These are phyloP conservation scores for Apteryx mantelli DNA, from an alignment of 2,113 vertebrate genomes.

Conservation along the genomic window DNA sequence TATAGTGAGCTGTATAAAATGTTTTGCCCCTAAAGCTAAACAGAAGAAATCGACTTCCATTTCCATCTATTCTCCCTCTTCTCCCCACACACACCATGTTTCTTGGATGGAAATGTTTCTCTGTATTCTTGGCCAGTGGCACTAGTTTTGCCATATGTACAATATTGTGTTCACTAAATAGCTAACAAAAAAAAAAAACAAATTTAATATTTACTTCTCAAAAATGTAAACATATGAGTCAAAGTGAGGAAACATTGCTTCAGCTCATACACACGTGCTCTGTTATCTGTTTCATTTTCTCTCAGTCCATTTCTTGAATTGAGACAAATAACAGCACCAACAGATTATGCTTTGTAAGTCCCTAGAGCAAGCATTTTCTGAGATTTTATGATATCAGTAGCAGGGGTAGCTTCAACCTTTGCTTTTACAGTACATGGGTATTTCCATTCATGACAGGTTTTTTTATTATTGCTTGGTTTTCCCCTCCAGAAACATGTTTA, in stretches of 20 bases:
- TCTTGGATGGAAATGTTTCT: conserved; percentile 4
- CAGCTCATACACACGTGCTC: neutral
- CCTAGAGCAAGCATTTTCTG: neutral
- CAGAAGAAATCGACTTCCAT: neutral
- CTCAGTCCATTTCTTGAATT: neutral
- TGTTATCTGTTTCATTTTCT: conserved; percentile 1
- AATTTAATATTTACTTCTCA: conserved; percentile 37
- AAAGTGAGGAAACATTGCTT: conserved; percentile 32
- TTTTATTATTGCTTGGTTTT: neutral
- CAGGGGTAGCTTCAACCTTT: neutral
- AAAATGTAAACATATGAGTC: conserved; percentile 42
- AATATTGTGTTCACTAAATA: conserved; percentile 29
- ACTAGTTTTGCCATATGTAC: conserved; percentile 38
- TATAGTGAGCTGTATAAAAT: neutral
- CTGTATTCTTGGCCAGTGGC: conserved; percentile 46
- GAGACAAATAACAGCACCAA: neutral
- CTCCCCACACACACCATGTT: neutral
- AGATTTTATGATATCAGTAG: neutral
- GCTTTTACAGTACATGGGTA: neutral
- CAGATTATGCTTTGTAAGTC: neutral
- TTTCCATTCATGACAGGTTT: neutral
- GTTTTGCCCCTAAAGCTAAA: conserved; percentile 3
- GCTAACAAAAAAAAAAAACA: neutral
- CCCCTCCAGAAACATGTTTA: neutral
- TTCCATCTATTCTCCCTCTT: neutral